Evolutionary conservation across 2,888 invertebrate genomes (phyloP), one percentile per base, ranked within the genome.

Genomic region (Endomychus coccineus): DNA sequence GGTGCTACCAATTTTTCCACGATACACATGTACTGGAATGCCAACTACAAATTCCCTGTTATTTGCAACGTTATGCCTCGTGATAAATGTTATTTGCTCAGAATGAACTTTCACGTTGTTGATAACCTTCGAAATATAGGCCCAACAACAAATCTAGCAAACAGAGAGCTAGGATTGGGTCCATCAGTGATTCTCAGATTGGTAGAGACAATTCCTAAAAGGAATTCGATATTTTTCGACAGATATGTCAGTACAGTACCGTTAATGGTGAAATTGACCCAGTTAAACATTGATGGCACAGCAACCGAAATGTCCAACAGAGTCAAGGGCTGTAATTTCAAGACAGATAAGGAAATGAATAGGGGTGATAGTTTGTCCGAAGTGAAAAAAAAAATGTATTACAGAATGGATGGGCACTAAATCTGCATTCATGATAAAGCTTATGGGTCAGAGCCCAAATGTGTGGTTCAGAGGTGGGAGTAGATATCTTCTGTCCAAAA

Each of bases 351-450:
- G 4, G 22, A 16, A 7, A 46, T 49, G 44, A 32, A 29, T 7
- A 5, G 40, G 14, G 50, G 50, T 16, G 45, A 51, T 16, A n/a
- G n/a, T n/a, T n/a, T n/a, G n/a, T 44, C 50, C 13, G 52, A 55
- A 14, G 36, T 50, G n/a, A 36, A 51, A 54, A 25, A 49, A 43
- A 34, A 22, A 50, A 3, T 16, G 24, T 15, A 35, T 49, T 0
- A 42, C 54, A 1, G 51, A 56, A 42, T 55, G 55, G 54, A 52
- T 45, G 37, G 52, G 55, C 23, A 47, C 29, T 7, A 51, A 52
- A 40, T 21, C 42, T n/a, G 47, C 53, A 1, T 39, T 50, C 10
- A 32, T 44, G 9, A 33, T 47, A n/a, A 51, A 13, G 29, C 29
- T 9, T 42, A 45, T 36, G 56, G 55, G 17, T 38, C 43, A 10